Evolutionary conservation across 2,888 invertebrate genomes (phyloP).

Genomic region (Axea sp.): DNA sequence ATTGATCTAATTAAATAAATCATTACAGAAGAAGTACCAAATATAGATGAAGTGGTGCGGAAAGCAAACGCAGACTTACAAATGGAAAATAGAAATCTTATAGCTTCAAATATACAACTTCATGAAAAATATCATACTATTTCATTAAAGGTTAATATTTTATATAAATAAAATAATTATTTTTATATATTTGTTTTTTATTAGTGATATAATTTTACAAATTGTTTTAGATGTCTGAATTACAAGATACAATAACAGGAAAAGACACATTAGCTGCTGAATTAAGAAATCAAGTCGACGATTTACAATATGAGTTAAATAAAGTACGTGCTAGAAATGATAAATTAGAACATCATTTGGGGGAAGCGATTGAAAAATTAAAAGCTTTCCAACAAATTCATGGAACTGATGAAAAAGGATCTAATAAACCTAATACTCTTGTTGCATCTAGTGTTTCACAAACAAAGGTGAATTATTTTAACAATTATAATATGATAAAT

Average conservation of each 20-base stretch:
- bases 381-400: constrained; percentile 91
- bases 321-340: constrained; percentile 93
- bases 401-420: constrained; percentile 84
- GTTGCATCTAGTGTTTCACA: constrained; percentile 83
- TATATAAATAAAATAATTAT: neutral
- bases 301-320: constrained; percentile 94
- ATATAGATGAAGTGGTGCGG: constrained; percentile 90
- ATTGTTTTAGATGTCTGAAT: constrained; percentile 85
- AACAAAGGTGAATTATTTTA: constrained; percentile 76
- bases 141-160: constrained; percentile 85
- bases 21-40: constrained; percentile 83
- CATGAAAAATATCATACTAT: constrained; percentile 96
- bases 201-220: no score
- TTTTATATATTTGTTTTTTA: neutral
- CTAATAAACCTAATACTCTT: constrained; percentile 79
- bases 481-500: no score
- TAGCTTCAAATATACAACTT: constrained; percentile 92
- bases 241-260: constrained; percentile 92
- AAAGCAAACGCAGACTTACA: constrained; percentile 93
- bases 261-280: constrained; percentile 97
- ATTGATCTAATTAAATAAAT: constrained; percentile 8
- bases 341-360: constrained; percentile 94
- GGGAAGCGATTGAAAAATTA: constrained; percentile 94
- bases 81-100: constrained; percentile 94
- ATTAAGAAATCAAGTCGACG: constrained; percentile 96